Evolutionary conservation across 30 jellyfish, hydroid and myxozoan genomes (phyloP), one percentile per base, ranked within the genome.

Genomic region (Cassiopea xamachana): DNA sequence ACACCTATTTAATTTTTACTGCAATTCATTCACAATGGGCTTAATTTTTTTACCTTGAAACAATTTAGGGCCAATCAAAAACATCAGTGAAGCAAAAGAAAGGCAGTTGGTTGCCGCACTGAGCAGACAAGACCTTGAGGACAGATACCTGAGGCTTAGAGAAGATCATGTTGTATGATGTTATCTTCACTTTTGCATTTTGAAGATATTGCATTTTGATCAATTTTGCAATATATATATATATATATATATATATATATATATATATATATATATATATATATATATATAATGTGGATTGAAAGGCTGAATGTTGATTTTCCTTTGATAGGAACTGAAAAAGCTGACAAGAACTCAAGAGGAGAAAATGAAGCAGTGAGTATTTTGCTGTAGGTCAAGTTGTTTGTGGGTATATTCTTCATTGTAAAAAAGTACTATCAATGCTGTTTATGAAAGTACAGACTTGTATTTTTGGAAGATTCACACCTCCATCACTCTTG

Each of bases 361-460:
- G 59, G 98, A 90, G 55, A 94, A 94, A 74, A 94, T 94, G 98
- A 94, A 94, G 68, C 96, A 84, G 98, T 94, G 71, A 81, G 97
- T 48, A 14, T 5, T 27, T 5, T 64, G 64, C 64, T 55, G 7
- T 73, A 17, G 49, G 60, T 73, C 17, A 3, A 19, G 0, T 55
- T 15, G 39, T 68, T 74, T 1, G 12, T 55, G 64, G 12, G 64
- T 6, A 55, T 55, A 55, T 3, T 55, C 0, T 55, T 27, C 0
- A 27, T 27, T 27, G 39, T 27, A 27, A 27, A 0, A 27, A 27
- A 27, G 39, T 27, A 27, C 39, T 27, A 27, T 0, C 39, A 27
- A 27, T 27, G 39, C 39, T 27, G 39, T 27, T 27, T 27, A 0
- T 27, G 39, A 27, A 27, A 27, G 39, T 0, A 27, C 39, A 27